Percentiles rank a stretch among this genome's conserved stretches.
These are phyloP conservation scores for Holothuria leucospilota DNA, from an alignment of 53 echinoderm and acorn worm genomes.

Conservation along the genomic window DNA sequence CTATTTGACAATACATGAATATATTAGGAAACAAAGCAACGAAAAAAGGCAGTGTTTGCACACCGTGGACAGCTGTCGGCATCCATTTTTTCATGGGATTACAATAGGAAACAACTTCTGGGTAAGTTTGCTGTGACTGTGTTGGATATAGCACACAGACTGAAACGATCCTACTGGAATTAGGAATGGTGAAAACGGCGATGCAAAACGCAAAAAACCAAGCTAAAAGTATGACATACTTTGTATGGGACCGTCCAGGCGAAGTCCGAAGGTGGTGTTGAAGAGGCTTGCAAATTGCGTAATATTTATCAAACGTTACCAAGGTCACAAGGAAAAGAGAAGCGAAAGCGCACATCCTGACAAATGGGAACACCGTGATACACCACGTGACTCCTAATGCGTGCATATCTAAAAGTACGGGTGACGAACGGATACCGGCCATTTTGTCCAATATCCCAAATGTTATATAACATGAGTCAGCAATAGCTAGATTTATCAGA, in stretches of 20 bases:
- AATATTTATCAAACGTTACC: conserved; percentile 48
- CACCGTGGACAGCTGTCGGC: neutral
- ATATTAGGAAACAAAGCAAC: conserved; percentile 27
- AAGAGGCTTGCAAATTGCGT: conserved; percentile 44
- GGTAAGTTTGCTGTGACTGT: neutral
- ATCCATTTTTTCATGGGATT: neutral
- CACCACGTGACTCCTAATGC: conserved; percentile 38
- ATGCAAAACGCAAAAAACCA: conserved; percentile 11
- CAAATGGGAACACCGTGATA: conserved; percentile 19
- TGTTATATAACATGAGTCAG: conserved; percentile 19
- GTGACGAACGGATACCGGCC: conserved; percentile 2
- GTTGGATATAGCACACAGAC: conserved; percentile 13
- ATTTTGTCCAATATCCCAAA: conserved; percentile 42
- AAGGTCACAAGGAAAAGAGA: conserved; percentile 28
- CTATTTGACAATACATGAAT: conserved; percentile 16
- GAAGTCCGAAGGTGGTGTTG: conserved; percentile 8
- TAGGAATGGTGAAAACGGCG: conserved; percentile 29
- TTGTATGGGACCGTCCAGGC: conserved; percentile 25
- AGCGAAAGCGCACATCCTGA: conserved; percentile 33
- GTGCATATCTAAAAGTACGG: conserved; percentile 10
- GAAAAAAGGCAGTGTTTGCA: conserved; percentile 25
- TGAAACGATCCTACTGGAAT: neutral
- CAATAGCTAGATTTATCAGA: conserved; percentile 46
- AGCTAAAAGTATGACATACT: neutral
- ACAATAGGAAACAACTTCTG: neutral